These are phyloP conservation scores for Epiblema foenella DNA, from an alignment of 2,888 invertebrate genomes.

Conservation along the genomic window DNA sequence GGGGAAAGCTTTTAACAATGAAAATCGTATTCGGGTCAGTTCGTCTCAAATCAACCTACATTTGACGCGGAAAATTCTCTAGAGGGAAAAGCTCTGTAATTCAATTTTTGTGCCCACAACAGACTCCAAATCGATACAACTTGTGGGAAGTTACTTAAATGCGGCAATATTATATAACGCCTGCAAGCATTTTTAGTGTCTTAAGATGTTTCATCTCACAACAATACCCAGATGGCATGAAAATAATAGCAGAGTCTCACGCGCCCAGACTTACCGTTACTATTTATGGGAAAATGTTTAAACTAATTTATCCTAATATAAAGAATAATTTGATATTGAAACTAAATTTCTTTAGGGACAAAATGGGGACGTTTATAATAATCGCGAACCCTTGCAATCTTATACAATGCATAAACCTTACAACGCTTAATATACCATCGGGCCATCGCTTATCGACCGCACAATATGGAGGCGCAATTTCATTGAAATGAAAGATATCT, in stretches of 20 bases:
- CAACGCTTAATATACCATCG: slow-evolving; percentile 8
- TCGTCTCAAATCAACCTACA: slow-evolving; percentile 54
- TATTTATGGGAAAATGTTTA: background rate
- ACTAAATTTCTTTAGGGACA: background rate
- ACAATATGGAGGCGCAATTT: slow-evolving; percentile 50
- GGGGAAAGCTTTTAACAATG: slow-evolving; percentile 55
- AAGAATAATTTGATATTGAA: background rate
- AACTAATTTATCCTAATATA: too few species aligned
- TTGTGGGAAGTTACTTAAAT: slow-evolving; percentile 45
- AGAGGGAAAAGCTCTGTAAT: slow-evolving; percentile 30
- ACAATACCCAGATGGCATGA: slow-evolving; percentile 7
- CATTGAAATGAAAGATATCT: slow-evolving; percentile 65
- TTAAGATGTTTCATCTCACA: slow-evolving; percentile 7
- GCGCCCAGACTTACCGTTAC: background rate
- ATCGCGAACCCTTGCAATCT: background rate
- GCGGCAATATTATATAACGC: slow-evolving; percentile 73
- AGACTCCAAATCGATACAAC: slow-evolving; percentile 12
- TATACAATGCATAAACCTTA: background rate
- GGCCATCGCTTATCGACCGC: slow-evolving; percentile 30
- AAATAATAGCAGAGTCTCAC: slow-evolving; percentile 4
- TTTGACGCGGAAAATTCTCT: slow-evolving; percentile 46
- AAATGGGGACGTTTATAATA: background rate
- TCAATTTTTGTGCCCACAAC: slow-evolving; percentile 9
- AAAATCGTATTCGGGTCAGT: slow-evolving; percentile 69
- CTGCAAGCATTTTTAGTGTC: slow-evolving; percentile 53